These are phyloP conservation scores for Rhabdomys pumilio DNA, from an alignment of 2,797 vertebrate species.

Conservation along the genomic window DNA sequence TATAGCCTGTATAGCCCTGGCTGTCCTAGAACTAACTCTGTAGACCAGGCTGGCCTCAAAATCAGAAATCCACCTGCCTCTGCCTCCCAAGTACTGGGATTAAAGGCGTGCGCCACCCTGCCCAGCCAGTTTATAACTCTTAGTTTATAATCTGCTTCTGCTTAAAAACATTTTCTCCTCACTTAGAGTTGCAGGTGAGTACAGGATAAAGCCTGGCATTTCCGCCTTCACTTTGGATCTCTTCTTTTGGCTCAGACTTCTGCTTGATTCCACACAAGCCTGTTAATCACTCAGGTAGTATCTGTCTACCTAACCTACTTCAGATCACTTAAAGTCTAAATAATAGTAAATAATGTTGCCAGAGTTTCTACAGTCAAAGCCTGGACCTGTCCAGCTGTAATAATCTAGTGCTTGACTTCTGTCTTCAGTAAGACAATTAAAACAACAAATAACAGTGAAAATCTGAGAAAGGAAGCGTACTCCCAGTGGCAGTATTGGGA, in stretches of 20 bases:
- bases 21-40: too few relatives aligned
- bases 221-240: not conserved
- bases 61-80: too few relatives aligned
- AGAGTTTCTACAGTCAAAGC: not conserved
- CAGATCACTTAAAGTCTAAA: not conserved
- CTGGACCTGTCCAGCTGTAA: too few relatives aligned
- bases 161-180: not conserved
- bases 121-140: not conserved
- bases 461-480: not conserved
- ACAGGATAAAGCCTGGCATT: not conserved
- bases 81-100: too few relatives aligned
- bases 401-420: not conserved
- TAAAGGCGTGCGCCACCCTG: too few relatives aligned
- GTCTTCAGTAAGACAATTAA: not conserved
- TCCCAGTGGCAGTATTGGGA: not conserved
- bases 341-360: not conserved
- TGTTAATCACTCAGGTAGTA: not conserved
- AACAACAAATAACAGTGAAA: not conserved
- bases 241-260: not conserved
- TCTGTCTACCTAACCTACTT: not conserved
- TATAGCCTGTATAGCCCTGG: too few relatives aligned
- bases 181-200: too few relatives aligned
- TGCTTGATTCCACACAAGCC: not conserved
- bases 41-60: too few relatives aligned
- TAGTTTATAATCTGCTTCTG: not conserved